Percentiles rank a stretch among this genome's conserved stretches.
These are phyloP conservation scores for Lepus timidus DNA, from an alignment of 2,113 vertebrate species.

Conservation along the genomic window DNA sequence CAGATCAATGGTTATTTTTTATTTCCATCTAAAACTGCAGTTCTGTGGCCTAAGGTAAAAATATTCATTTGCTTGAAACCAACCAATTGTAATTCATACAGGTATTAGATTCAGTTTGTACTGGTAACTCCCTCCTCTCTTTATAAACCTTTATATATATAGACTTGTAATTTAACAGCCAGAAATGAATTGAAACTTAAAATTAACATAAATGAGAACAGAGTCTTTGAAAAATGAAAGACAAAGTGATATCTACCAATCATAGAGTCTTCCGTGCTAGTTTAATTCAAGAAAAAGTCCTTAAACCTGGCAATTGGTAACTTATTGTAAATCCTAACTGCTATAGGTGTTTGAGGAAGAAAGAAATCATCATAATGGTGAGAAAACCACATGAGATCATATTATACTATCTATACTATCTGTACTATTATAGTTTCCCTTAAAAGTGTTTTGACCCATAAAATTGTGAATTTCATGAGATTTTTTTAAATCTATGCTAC, in stretches of 20 bases:
- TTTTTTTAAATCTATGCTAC: constrained; percentile 64
- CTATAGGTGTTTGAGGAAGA: constrained; percentile 51
- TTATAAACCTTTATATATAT: constrained; percentile 66
- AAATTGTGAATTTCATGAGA: constrained; percentile 55
- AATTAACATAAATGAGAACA: constrained; percentile 80
- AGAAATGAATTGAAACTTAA: constrained; percentile 66
- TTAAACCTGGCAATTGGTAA: constrained; percentile 62
- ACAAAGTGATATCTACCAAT: constrained; percentile 59
- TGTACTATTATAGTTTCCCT: constrained; percentile 23
- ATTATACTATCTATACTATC: neutral
- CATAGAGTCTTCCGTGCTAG: neutral
- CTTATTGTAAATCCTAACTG: constrained; percentile 69
- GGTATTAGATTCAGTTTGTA: constrained; percentile 63
- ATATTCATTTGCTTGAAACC: constrained; percentile 72
- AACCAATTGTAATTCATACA: constrained; percentile 68
- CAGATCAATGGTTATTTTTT: constrained; percentile 72
- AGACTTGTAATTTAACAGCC: constrained; percentile 60
- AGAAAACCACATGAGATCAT: constrained; percentile 37
- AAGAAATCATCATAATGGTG: constrained; percentile 45
- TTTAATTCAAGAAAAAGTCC: constrained; percentile 59
- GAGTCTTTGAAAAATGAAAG: constrained; percentile 88
- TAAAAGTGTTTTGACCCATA: constrained; percentile 59
- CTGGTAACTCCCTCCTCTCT: constrained; percentile 22
- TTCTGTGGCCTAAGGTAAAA: constrained; percentile 75
- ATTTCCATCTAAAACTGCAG: constrained; percentile 70